A percentile compares a stretch with the other conserved stretches of the same genome.
Conservation (phyloP, 1,140 invertebrate species). For the Propsilocerus akamusi region DNA sequence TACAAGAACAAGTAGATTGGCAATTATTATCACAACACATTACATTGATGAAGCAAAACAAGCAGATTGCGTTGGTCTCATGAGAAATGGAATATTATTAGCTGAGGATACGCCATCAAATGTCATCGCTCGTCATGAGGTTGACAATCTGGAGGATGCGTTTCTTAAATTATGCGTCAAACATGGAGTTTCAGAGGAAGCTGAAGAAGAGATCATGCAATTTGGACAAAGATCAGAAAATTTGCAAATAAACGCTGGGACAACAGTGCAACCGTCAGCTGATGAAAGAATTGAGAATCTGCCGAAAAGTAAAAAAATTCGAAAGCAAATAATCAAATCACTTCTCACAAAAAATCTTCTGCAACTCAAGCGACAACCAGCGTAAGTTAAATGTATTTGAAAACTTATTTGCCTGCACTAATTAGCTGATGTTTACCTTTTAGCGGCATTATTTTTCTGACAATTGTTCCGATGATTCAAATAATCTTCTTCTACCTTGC, state of each 20-base stretch:
- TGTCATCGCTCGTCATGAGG: conserved; percentile 33
- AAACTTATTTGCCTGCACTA: neutral
- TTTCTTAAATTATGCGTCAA: conserved; percentile 39
- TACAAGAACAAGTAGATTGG: conserved; percentile 35
- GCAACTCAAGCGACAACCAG: conserved; percentile 42
- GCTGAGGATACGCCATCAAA: conserved; percentile 56
- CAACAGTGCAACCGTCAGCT: too few relatives aligned
- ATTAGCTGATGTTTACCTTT: neutral
- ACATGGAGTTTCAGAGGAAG: conserved; percentile 18
- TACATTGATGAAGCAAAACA: conserved; percentile 77
- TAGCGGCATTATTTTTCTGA: conserved; percentile 59
- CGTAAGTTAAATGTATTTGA: conserved; percentile 27
- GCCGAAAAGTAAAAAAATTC: conserved; percentile 16
- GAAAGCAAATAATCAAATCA: conserved; percentile 20
- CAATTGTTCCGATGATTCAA: conserved; percentile 64
- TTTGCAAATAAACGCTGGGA: too few relatives aligned
- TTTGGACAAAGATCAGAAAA: neutral
- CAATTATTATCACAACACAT: conserved; percentile 73
- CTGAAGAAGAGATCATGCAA: neutral
- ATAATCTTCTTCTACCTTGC: conserved; percentile 60
- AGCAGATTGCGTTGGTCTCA: conserved; percentile 59
- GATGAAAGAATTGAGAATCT: neutral
- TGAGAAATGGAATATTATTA: conserved; percentile 59
- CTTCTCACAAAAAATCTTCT: conserved; percentile 36
- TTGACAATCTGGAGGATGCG: conserved; percentile 43